Base-by-base conservation (phyloP, 1,140 invertebrate genomes). In the Euura lappo region DNA sequence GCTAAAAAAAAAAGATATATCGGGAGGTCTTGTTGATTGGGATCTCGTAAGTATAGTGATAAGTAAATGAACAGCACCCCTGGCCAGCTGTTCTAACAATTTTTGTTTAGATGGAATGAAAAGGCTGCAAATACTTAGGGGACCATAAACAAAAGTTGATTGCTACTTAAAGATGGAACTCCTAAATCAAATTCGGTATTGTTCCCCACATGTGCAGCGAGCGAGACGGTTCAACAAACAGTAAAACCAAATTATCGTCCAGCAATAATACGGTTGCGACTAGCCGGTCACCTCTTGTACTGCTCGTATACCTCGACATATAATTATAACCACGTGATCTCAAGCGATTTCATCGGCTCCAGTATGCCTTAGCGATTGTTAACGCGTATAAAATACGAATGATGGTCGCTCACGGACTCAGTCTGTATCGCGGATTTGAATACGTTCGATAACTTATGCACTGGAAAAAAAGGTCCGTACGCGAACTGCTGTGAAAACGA, bases 161-260 rank as follows among this genome's bases (percentile, higher is more conserved):
- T 28, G 8, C 6, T 60, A 60, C 13, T 60, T n/a, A 6, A 60
- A 60, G 51, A n/a, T 60, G 51, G 8, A n/a, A 60, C 13, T 60
- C 51, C 51, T 60, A n/a, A 60, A 60, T 60, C 51, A 6, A 11
- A 60, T 6, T 11, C 51, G 4, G 51, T 60, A 60, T 6, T 4
- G 5, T 60, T 6, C 10, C 8, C 8, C 51, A 60, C 51, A 60
- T 60, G 51, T 60, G 51, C 51, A 60, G 10, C 13, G 51, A n/a
- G 51, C 6, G 51, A n/a, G 5, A 51, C 45, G 46, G 47, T 65
- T 47, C 42, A 77, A 74, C 74, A 28, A 28, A 28, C 28, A 77
- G 28, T 77, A 77, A 77, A 73, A 77, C 76, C 77, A 75, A 78
- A 78, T 78, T 78, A 78, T 78, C 73, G 73, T 73, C 68, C 73